These are phyloP conservation scores for Acanthurus leucopareius DNA, from an alignment of 2,797 vertebrate species.

Conservation along the genomic window DNA sequence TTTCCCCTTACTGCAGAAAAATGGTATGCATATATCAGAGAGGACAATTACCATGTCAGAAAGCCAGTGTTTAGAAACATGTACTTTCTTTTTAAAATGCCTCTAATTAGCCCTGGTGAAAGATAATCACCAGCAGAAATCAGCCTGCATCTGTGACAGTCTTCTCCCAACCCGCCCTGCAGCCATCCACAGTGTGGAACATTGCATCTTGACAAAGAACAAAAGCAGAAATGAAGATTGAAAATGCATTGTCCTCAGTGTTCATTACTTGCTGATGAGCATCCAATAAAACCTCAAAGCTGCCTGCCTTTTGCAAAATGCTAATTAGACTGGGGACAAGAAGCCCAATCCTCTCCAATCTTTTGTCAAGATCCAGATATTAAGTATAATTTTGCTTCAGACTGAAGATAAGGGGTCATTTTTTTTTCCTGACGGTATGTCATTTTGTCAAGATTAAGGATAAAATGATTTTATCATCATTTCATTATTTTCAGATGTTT, in stretches of 20 bases:
- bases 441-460: conserved; percentile 62
- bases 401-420: conserved; percentile 51
- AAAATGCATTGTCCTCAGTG: conserved; percentile 43
- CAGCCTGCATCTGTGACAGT: conserved; percentile 68
- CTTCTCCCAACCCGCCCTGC: conserved; percentile 14
- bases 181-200: conserved; percentile 50
- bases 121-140: conserved; percentile 74
- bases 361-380: conserved; percentile 59
- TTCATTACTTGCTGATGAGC: conserved; percentile 48
- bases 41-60: conserved; percentile 59
- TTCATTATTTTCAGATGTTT: conserved; percentile 60
- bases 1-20: conserved; percentile 13
- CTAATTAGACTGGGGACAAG: conserved; percentile 58
- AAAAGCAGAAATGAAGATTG: conserved; percentile 43
- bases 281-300: conserved; percentile 49
- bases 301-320: conserved; percentile 50
- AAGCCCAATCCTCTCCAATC: conserved; percentile 29
- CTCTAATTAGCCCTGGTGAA: conserved; percentile 71
- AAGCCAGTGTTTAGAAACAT: conserved; percentile 56
- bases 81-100: conserved; percentile 65
- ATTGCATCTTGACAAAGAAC: conserved; percentile 48
- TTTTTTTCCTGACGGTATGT: conserved; percentile 46
- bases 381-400: conserved; percentile 56
- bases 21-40: conserved; percentile 25
- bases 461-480: conserved; percentile 63